Conservation (phyloP, 2,888 invertebrate species). For the Mantis religiosa region DNA sequence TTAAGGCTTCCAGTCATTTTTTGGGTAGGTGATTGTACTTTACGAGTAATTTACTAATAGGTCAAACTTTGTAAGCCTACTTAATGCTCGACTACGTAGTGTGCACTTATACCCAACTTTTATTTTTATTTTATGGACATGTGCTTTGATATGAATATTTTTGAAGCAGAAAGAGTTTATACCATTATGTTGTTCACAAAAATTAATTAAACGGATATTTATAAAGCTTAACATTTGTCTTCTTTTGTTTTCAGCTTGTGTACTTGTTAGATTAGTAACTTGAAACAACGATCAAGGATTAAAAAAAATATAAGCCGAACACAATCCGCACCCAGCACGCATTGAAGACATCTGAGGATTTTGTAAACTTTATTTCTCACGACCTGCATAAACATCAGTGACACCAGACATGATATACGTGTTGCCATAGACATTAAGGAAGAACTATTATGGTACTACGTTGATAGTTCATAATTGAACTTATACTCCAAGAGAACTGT, state of each 20-base stretch:
- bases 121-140: too few species aligned
- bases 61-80: not conserved
- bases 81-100: not conserved
- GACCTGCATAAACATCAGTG: conserved; percentile 24
- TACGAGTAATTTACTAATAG: not conserved
- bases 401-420: conserved; percentile 4
- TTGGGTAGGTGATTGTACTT: not conserved
- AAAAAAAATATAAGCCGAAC: conserved; percentile 39
- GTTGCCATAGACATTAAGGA: conserved; percentile 18
- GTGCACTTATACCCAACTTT: not conserved
- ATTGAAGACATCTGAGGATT: conserved; percentile 87
- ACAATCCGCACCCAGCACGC: conserved; percentile 79
- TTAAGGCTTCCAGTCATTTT: not conserved
- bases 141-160: too few species aligned
- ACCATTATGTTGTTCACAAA: not conserved
- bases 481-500: not conserved
- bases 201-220: not conserved
- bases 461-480: conserved; percentile 6
- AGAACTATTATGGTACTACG: conserved; percentile 3
- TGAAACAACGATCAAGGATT: conserved; percentile 46
- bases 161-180: not conserved
- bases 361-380: conserved; percentile 41
- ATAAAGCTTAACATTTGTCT: conserved; percentile 25
- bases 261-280: conserved; percentile 57
- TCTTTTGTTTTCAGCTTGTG: conserved; percentile 59